phyloP scores from a whole-genome alignment of 2,888 invertebrate genomes.

The Amphimallon solstitiale region DNA sequence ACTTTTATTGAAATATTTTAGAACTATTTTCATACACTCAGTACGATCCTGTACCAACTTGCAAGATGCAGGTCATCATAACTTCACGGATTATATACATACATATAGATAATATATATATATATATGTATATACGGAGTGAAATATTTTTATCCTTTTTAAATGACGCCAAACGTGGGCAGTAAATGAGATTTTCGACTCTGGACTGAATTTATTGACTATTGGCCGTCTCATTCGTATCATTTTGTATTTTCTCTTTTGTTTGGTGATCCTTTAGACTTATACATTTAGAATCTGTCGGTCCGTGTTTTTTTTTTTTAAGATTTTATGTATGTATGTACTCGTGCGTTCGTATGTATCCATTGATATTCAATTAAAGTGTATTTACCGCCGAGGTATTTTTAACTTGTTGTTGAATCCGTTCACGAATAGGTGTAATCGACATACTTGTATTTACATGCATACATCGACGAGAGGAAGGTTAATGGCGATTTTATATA shows the following conservation, averaged over 20 bases:
- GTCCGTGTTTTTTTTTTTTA: not conserved
- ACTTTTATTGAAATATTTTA: no score
- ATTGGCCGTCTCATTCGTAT: not conserved
- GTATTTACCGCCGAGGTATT: not conserved
- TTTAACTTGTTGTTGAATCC: constrained; percentile 5
- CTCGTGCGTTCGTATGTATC: not conserved
- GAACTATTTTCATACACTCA: no score
- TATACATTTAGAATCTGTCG: not conserved
- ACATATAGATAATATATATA: no score
- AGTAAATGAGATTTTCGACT: constrained; percentile 37
- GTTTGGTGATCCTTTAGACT: not conserved
- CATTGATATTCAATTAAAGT: not conserved
- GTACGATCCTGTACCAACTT: not conserved
- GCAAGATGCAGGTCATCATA: constrained; percentile 19
- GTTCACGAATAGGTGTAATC: not conserved
- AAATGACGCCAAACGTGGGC: constrained; percentile 24
- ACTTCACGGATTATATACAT: constrained; percentile 29
- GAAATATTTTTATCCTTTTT: constrained; percentile 30
- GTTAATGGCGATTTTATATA: not conserved
- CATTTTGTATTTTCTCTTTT: not conserved
- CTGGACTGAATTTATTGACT: constrained; percentile 23
- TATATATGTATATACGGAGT: constrained; percentile 12
- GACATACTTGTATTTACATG: not conserved
- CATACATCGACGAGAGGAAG: not conserved
- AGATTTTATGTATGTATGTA: no score